Base-by-base conservation (phyloP, 2,113 vertebrate genomes). In the Erythrocebus patas region DNA sequence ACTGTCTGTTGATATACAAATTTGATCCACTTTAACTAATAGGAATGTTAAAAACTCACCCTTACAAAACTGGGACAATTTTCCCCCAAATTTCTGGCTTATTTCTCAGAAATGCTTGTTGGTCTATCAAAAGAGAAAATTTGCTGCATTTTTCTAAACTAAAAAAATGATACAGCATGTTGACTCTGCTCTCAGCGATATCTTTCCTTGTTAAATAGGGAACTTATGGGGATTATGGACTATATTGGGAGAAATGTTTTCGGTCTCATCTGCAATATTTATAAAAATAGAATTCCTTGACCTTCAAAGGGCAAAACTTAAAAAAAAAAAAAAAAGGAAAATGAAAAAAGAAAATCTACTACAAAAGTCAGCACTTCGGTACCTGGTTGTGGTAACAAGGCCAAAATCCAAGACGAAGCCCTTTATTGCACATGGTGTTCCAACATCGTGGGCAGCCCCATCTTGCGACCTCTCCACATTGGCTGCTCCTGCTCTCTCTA, bases 401-500 rank as follows among this genome's bases (percentile, higher is more conserved):
- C 97, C 97, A 98, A 98, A 98, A 97, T 97, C 98, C 97, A 98
- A 98, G 98, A 96, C 90, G 98, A 98, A 98, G 98, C 96, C 98
- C 95, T 96, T 98, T 98, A 98, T 78, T 98, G 96, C 97, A 98
- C 98, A 98, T 89, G 80, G 94, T 97, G 97, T 97, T 98, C 98
- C 97, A 97, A 96, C 92, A 20, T 96, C 97, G 93, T 97, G 98
- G 96, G 98, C 98, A 95, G 96, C 95, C 96, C 96, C 97, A 96
- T 98, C 98, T 98, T 97, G 98, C 96, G 97, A 96, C 97, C 98
- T 98, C 98, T 98, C 98, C 97, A 97, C 96, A 97, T 91, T 97
- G 97, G 97, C 97, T 98, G 97, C 97, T 98, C 97, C 96, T 98
- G 98, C 97, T 98, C 97, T 98, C 98, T 98, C 97, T 98, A 98